Conservation (phyloP, 92 coral and sea anemone species). For the Bergia puertoricense region DNA sequence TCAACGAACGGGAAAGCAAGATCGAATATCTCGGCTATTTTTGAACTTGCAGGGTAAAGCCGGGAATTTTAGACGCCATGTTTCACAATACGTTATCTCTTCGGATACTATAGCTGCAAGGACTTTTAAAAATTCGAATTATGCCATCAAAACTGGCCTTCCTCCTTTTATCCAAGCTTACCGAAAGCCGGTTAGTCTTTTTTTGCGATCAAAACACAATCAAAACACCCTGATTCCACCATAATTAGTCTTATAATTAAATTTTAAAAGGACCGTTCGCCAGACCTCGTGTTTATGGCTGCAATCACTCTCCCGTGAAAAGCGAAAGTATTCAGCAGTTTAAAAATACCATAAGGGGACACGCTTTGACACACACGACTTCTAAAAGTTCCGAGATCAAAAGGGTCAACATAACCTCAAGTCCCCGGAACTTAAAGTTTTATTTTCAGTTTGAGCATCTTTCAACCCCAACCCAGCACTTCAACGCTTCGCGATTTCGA, state of each 20-base stretch:
- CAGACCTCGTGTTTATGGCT: conserved; percentile 18
- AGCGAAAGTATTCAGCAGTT: background rate
- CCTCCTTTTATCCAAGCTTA: background rate
- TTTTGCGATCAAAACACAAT: background rate
- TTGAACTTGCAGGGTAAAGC: conserved; percentile 34
- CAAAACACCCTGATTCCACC: conserved; percentile 26
- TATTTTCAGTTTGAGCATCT: conserved; percentile 38
- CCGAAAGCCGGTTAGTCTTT: background rate
- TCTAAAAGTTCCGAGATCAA: conserved; percentile 33
- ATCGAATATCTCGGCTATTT: conserved; percentile 36
- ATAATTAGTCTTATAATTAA: conserved; percentile 27
- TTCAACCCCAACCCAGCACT: conserved; percentile 31
- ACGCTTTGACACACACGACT: conserved; percentile 37
- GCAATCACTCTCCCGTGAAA: background rate
- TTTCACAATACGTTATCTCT: conserved; percentile 31
- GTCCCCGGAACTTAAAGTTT: conserved; percentile 29
- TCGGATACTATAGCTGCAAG: conserved; percentile 2
- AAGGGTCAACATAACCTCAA: conserved; percentile 33
- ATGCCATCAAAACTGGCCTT: conserved; percentile 6
- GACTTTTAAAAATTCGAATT: conserved; percentile 2
- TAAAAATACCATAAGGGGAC: conserved; percentile 18
- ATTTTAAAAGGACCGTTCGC: conserved; percentile 33
- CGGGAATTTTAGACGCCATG: conserved; percentile 23
- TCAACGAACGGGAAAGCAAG: background rate
- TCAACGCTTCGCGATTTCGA: conserved; percentile 6